phyloP scores from a whole-genome alignment of 2,888 invertebrate genomes.

The Drosophila borealis region DNA sequence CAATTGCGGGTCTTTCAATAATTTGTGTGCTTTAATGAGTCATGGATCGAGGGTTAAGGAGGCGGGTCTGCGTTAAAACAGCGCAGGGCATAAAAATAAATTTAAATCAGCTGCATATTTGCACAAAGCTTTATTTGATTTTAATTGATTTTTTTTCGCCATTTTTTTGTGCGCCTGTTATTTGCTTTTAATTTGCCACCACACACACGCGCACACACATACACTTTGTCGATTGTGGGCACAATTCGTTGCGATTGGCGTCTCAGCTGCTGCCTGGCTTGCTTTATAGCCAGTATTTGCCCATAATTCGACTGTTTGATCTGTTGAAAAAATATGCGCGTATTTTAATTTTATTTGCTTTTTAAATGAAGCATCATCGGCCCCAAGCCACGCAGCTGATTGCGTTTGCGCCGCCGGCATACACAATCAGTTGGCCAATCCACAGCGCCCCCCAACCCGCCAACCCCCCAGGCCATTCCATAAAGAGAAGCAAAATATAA shows the following conservation, averaged over 20 bases:
- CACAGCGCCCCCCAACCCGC: neutral
- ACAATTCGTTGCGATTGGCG: slow-evolving; percentile 45
- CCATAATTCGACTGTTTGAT: slow-evolving; percentile 75
- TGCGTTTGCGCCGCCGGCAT: slow-evolving; percentile 64
- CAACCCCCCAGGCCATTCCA: neutral
- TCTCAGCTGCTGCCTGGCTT: slow-evolving; percentile 45
- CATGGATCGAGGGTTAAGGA: neutral
- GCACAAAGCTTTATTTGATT: slow-evolving; percentile 78
- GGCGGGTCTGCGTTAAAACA: neutral
- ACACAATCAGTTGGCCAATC: slow-evolving; percentile 70
- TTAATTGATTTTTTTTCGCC: slow-evolving; percentile 67
- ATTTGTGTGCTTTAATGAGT: slow-evolving; percentile 68
- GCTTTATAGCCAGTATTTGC: slow-evolving; percentile 52
- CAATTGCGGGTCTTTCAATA: slow-evolving; percentile 45
- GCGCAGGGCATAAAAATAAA: slow-evolving; percentile 57
- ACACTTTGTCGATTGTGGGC: slow-evolving; percentile 25
- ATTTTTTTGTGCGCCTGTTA: slow-evolving; percentile 37
- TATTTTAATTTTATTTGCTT: slow-evolving; percentile 79
- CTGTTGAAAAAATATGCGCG: slow-evolving; percentile 71
- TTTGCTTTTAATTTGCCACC: slow-evolving; percentile 74
- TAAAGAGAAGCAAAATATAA: slow-evolving; percentile 8
- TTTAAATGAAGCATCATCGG: slow-evolving; percentile 75
- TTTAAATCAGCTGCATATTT: slow-evolving; percentile 77
- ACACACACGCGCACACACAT: slow-evolving; percentile 14
- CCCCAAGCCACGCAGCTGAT: slow-evolving; percentile 69